Conservation (phyloP, 2,888 invertebrate genomes). For the Azorinus chamasolen region DNA sequence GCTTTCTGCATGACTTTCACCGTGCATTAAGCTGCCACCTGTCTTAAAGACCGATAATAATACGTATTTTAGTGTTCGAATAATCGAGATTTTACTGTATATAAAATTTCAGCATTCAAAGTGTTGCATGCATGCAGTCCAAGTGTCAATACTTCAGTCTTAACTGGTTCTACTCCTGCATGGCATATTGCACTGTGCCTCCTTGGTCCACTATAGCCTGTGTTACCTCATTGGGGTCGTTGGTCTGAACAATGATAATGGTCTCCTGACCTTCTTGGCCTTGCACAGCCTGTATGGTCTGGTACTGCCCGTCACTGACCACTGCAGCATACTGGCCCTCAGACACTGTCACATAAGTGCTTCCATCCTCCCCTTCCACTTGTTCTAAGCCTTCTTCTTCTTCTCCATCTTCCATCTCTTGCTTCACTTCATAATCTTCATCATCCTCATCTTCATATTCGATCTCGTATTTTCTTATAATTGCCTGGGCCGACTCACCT, state of each 20-base stretch:
- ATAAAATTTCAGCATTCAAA: too few species aligned
- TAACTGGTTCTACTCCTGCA: conserved; percentile 61
- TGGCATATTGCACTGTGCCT: conserved; percentile 77
- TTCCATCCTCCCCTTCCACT: conserved; percentile 62
- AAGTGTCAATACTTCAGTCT: too few species aligned
- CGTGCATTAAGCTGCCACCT: too few species aligned
- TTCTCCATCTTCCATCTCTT: conserved; percentile 55
- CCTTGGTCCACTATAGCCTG: conserved; percentile 82
- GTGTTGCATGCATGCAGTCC: too few species aligned
- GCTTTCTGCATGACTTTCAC: too few species aligned
- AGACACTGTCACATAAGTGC: conserved; percentile 66
- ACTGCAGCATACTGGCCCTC: conserved; percentile 72
- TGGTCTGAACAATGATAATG: conserved; percentile 83
- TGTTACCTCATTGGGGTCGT: conserved; percentile 80
- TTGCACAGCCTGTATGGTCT: conserved; percentile 80
- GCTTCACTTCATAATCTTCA: conserved; percentile 66
- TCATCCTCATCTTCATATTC: conserved; percentile 79
- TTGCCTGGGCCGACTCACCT: conserved; percentile 80
- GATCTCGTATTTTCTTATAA: conserved; percentile 78
- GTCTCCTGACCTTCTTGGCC: conserved; percentile 81
- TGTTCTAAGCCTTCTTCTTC: conserved; percentile 64
- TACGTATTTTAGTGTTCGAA: too few species aligned
- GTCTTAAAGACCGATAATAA: too few species aligned
- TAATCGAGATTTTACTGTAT: too few species aligned
- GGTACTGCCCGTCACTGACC: conserved; percentile 77